Evolutionary conservation across 2,888 invertebrate genomes (phyloP), one percentile per base, ranked within the genome.

Genomic region (Agapostemon virescens): DNA sequence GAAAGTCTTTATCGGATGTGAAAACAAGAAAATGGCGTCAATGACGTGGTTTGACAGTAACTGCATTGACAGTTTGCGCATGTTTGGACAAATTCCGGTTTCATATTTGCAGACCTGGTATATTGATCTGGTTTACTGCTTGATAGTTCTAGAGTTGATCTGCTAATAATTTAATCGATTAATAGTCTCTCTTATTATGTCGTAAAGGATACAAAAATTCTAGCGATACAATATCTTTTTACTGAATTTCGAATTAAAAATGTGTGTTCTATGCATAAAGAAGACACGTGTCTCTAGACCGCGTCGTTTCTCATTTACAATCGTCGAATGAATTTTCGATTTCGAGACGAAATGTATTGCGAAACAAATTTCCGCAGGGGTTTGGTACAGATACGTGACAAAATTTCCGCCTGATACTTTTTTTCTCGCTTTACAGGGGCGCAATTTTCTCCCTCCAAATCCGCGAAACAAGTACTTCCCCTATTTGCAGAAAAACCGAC

Each of bases 401-500:
- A 63, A 63, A 63, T 63, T 63, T 33, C 61, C 20, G 6, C 3
- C 33, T 13, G n/a, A 63, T 63, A 55, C n/a, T 36, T 63, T 63
- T 3, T 63, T 36, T n/a, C 36, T 36, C n/a, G 33, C 20, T 63
- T 33, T n/a, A 36, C 11, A 33, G 63, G 11, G 36, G 7, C 20
- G n/a, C n/a, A 36, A 63, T 63, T 63, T 63, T 9, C 36, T 36
- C 13, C 63, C n/a, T 9, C 63, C 33, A 33, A 63, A 63, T 63
- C 63, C 63, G 20, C 20, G 63, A 36, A n/a, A 33, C 63, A 63
- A 63, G 33, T 63, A 63, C 63, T 63, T 63, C 33, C 20, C 61
- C 61, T n/a, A 63, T 63, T 63, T 63, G 30, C 30, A 33, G n/a
- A 20, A 63, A 63, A 63, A 63, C 63, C 63, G 36, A n/a, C 33